Percentiles rank a stretch among this genome's conserved stretches.
Conservation (phyloP, 2,113 vertebrate genomes). For the Ivindomyrus marchei region DNA sequence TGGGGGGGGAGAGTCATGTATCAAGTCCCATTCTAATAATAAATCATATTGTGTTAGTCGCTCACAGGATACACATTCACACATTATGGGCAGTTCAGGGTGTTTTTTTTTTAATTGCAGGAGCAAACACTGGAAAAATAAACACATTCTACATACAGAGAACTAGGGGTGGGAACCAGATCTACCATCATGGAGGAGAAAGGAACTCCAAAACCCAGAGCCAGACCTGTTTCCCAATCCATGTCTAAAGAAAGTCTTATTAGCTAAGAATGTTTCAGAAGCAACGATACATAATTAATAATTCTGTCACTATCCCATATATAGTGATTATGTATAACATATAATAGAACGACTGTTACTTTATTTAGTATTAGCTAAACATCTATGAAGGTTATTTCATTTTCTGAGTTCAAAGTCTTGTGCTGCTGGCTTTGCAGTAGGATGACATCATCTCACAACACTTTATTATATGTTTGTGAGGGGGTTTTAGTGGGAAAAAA, state of each 20-base stretch:
- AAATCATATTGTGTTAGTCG: background rate
- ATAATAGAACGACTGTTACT: background rate
- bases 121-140: background rate
- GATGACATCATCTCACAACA: background rate
- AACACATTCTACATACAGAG: background rate
- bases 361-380: background rate
- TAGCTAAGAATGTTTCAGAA: background rate
- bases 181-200: background rate
- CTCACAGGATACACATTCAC: background rate
- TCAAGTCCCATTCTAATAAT: background rate
- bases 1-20: background rate
- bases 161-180: background rate
- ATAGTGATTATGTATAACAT: background rate
- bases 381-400: background rate
- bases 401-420: background rate
- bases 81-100: background rate
- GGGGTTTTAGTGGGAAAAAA: background rate
- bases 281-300: background rate
- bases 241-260: background rate
- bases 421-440: background rate
- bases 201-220: background rate
- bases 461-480: background rate
- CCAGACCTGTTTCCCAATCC: background rate
- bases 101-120: background rate
- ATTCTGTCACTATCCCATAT: background rate